phyloP scores from a whole-genome alignment of 2,888 invertebrate genomes.

The Cylindroiulus punctatus region DNA sequence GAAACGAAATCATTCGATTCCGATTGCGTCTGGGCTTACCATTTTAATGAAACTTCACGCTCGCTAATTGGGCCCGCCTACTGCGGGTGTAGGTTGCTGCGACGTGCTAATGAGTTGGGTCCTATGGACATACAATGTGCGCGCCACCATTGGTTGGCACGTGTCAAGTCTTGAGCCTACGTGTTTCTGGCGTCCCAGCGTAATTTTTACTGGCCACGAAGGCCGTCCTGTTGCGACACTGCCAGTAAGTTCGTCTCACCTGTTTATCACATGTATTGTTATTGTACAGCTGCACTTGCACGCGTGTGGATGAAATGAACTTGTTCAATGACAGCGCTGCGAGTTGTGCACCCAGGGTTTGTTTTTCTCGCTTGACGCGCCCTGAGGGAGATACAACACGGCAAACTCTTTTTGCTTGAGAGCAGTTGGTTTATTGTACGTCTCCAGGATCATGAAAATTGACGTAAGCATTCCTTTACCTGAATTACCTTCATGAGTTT shows the following conservation, averaged over 20 bases:
- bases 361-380: neutral
- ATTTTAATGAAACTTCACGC: neutral
- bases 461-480: neutral
- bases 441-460: conserved; percentile 25
- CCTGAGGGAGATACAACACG: neutral
- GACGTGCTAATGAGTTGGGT: neutral
- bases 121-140: too few species aligned
- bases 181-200: neutral
- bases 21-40: neutral
- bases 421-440: neutral
- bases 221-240: conserved; percentile 12
- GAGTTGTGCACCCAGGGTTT: neutral
- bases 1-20: neutral
- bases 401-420: neutral
- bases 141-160: conserved; percentile 44
- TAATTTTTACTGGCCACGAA: neutral
- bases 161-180: neutral
- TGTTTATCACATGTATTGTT: conserved; percentile 10
- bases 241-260: neutral
- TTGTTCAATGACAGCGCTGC: neutral
- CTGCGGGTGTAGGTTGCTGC: neutral
- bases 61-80: conserved; percentile 5
- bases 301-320: neutral
- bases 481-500: neutral
- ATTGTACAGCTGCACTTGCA: neutral